Evolutionary conservation across 2,113 vertebrate genomes (phyloP).

Genomic region (Erpornis zantholeuca): DNA sequence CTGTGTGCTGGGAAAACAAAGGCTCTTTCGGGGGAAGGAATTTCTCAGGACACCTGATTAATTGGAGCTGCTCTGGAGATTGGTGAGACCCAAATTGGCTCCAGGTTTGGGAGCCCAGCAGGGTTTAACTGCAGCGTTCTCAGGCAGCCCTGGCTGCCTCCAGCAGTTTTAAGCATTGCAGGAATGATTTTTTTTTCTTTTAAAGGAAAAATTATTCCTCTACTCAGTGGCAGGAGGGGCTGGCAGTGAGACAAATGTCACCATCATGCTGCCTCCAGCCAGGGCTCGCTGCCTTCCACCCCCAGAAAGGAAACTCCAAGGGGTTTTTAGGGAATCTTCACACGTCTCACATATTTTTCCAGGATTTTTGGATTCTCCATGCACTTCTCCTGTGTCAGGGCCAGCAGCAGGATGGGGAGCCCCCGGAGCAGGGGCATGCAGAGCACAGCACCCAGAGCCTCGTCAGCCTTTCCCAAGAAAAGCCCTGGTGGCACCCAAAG

Average conservation of each 20-base stretch:
- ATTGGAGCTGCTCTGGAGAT: constrained; percentile 4
- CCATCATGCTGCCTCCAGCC: background rate
- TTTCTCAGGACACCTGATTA: constrained; percentile 28
- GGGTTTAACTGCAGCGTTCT: background rate
- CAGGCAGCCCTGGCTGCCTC: constrained; percentile 18
- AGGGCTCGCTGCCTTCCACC: background rate
- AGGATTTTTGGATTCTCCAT: background rate
- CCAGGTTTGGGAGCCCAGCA: background rate
- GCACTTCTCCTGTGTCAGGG: background rate
- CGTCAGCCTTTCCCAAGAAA: background rate
- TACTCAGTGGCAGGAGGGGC: background rate
- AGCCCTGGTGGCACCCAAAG: background rate
- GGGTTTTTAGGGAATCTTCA: background rate
- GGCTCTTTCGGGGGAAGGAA: background rate
- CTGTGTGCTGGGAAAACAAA: background rate
- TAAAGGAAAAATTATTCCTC: background rate
- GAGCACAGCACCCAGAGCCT: background rate
- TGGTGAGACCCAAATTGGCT: background rate
- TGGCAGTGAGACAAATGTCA: background rate
- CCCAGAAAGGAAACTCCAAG: background rate
- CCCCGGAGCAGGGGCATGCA: background rate
- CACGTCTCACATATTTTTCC: background rate
- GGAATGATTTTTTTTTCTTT: background rate
- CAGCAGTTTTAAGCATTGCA: background rate
- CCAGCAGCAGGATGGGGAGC: background rate